A percentile compares a stretch with the other conserved stretches of the same genome.
Conservation (phyloP, 2,113 vertebrate genomes). For the Arvicanthis niloticus region DNA sequence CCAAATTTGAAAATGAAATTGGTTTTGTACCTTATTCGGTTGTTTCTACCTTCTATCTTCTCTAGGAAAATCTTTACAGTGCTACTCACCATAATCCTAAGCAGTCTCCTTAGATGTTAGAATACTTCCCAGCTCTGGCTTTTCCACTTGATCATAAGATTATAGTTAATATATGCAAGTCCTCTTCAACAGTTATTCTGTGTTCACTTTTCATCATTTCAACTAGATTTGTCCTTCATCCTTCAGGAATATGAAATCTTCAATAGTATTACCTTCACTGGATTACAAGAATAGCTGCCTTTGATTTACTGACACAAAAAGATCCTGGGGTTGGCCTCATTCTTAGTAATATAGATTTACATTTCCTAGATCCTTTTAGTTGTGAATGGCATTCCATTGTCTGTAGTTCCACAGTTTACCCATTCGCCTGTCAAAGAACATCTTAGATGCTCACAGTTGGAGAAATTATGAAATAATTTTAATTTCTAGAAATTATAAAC, state of each 20-base stretch:
- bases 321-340: not conserved
- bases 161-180: not conserved
- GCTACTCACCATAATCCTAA: not conserved
- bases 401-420: not conserved
- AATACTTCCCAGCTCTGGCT: not conserved
- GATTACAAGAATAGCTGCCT: not conserved
- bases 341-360: not conserved
- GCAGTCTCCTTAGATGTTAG: not conserved
- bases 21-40: not conserved
- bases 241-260: not conserved
- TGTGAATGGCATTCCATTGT: not conserved
- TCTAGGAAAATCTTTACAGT: not conserved
- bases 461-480: not conserved
- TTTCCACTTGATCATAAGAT: not conserved
- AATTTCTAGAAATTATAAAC: too few relatives aligned
- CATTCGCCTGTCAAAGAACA: not conserved
- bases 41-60: not conserved
- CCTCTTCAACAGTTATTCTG: not conserved
- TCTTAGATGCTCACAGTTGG: not conserved
- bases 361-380: not conserved
- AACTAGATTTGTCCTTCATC: not conserved
- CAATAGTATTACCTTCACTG: not conserved
- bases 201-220: not conserved
- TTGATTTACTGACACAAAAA: not conserved
- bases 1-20: not conserved